Base-by-base conservation (phyloP, 2,888 invertebrate genomes). In the Cheilosia scutellata region DNA sequence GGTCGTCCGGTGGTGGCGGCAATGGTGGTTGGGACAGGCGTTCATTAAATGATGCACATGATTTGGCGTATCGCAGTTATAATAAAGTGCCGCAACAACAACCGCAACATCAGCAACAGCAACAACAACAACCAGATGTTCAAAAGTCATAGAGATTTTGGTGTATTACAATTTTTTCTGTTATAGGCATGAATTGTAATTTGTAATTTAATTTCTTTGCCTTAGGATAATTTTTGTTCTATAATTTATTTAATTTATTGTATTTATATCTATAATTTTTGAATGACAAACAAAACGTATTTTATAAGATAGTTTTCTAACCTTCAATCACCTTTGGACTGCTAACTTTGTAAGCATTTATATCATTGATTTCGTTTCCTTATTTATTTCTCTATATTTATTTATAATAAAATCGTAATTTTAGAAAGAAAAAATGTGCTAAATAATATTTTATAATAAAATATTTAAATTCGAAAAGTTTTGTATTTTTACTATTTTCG, bases 11-110 rank as follows among this genome's bases (percentile, higher is more conserved):
- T 31, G 93, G 93, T 13, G 94, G 95, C 6, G 94, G 94, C 91
- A 93, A 93, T 71, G 94, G 94, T 51, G 95, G 95, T 65, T 96
- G 96, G 96, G 96, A 96, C 91, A 94, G 96, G 87, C 93, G 96
- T 70, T 94, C 95, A 0, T 91, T 94, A 71, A 92, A 93, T 87
- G 92, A 93, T 75, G 94, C 94, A 2, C 95, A 95, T 88, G 95
- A 95, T 82, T 90, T 96, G 79, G 96, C 96, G 1, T 97, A 97
- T 92, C 94, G 95, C 42, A 95, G 95, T 0, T 95, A 96, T 90
- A 91, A 90, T 72, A 92, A 93, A 33, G 91, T 93, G 89, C 37
- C 37, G 37, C 37, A 37, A 11, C 37, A 37, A 37, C 93, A 92
- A 88, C 87, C 89, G 31, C 88, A 88, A 33, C 87, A 88, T 16